Conservation (phyloP, 2,113 vertebrate species). For the Dermatemys mawii region DNA sequence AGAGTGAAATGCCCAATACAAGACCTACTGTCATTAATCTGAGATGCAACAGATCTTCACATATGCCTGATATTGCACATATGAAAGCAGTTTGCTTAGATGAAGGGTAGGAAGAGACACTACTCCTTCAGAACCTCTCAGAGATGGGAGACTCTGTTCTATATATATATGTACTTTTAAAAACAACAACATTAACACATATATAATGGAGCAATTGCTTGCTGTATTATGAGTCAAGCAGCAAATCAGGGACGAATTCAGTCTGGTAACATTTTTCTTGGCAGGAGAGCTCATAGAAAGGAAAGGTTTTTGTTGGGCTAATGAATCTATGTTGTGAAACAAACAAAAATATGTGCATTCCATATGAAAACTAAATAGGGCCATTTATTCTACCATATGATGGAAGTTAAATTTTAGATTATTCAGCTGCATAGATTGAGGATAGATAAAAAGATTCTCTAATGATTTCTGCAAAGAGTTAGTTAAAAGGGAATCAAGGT, state of each 20-base stretch:
- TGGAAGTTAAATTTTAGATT: not conserved
- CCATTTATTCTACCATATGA: not conserved
- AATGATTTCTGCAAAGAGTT: not conserved
- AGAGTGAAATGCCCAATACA: not conserved
- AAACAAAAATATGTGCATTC: not conserved
- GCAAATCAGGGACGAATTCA: accelerated
- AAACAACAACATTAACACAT: not conserved
- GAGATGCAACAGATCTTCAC: accelerated
- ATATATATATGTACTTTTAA: not conserved
- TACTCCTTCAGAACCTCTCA: not conserved
- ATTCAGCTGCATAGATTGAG: not conserved
- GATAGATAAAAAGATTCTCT: not conserved
- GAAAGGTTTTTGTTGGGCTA: not conserved
- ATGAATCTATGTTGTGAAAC: not conserved
- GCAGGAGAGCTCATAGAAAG: not conserved
- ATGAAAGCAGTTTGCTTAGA: accelerated
- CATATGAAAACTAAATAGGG: not conserved
- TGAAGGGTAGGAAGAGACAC: not conserved
- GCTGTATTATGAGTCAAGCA: not conserved
- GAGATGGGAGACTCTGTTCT: not conserved
- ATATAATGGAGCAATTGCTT: not conserved
- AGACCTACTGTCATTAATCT: accelerated
- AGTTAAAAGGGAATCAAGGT: not conserved
- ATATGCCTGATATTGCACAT: accelerated
- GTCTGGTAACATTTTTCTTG: not conserved